Base-by-base conservation (phyloP, 2,888 invertebrate species). In the Tribolium freemani region DNA sequence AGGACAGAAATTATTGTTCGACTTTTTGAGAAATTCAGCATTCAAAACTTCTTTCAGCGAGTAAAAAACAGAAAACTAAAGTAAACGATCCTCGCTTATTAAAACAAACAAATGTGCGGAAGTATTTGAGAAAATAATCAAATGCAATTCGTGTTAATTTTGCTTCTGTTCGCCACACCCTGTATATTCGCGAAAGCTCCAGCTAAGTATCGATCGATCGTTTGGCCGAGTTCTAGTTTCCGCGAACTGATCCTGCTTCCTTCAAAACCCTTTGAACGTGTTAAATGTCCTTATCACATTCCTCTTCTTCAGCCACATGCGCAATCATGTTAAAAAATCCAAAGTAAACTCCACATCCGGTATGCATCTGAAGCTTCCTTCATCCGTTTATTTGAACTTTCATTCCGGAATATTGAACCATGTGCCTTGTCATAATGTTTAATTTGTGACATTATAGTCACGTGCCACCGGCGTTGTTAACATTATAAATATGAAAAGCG, bases 281-380 rank as follows among this genome's bases (percentile, higher is more conserved):
- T 56, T 38, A 38, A 56, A 16, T 58, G 16, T 58, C 58, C 58
- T 58, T 58, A 58, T 58, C 44, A 21, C 30, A 56, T 31, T 13
- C 38, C 26, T 31, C 31, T n/a, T 38, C 38, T 31, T 26, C 26
- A 26, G 20, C 60, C 60, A 60, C 48, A 60, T 63, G 63, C 10
- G 11, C 45, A 26, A 51, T 38, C 38, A 51, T 30, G 63, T 54
- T 16, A 45, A 64, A 64, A 64, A 64, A 50, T 31, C 38, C 51
- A 51, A 51, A 76, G 78, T 81, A 81, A 81, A 82, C 81, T 78
- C 77, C 75, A 77, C 81, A 82, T 82, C 82, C 82, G 81, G 82
- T 72, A 70, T 68, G 71, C 72, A 71, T 69, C 56, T 38, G 71
- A 69, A 53, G 76, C 79, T 80, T 81, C 81, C 79, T 79, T 69